Evolutionary conservation across 2,888 invertebrate genomes (phyloP), one percentile per base, ranked within the genome.

Genomic region (Hoplodrina blanda): DNA sequence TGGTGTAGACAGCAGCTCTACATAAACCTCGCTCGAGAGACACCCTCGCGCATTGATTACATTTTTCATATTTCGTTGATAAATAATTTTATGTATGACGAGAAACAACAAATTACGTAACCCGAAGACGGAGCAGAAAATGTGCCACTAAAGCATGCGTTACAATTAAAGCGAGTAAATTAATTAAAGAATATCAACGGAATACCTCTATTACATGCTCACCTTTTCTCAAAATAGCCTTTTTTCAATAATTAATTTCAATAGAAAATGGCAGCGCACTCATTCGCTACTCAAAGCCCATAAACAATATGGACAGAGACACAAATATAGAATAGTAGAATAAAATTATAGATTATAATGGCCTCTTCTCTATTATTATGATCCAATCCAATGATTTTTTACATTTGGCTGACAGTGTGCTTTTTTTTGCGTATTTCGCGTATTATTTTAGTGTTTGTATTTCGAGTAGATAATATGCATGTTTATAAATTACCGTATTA

Each of bases 1-100:
- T 94, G 97, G 97, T 97, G 97, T 97, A 96, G 95, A 94, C 91
- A 94, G 91, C 95, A 93, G 93, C 88, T 95, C 95, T 92, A 90
- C 88, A 87, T 82, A 37, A 50, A 91, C 89, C 86, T 90, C 91
- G 90, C 90, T 91, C 88, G 91, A 89, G 88, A 88, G 88, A 89
- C 86, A 85, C 89, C 91, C 90, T 92, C 89, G 89, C 88, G 87
- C 87, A 87, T 88, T 69, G 78, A 78, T 84, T 84, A 87, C 83
- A 83, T 83, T 88, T 85, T 92, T 91, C 90, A 90, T 90, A 88
- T 91, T 80, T 83, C 90, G 91, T 88, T 85, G 90, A 74, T 91
- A 90, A 91, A 91, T 91, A 89, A 86, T 89, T 92, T 78, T 90
- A 90, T 91, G 93, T 90, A 90, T 91, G 93, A 91, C 91, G 92